Percentiles rank a stretch among this genome's conserved stretches.
Evolutionary conservation across 35 echinoderm and acorn worm species (phyloP).

Genomic region (Hemicentrotus pulcherrimus): DNA sequence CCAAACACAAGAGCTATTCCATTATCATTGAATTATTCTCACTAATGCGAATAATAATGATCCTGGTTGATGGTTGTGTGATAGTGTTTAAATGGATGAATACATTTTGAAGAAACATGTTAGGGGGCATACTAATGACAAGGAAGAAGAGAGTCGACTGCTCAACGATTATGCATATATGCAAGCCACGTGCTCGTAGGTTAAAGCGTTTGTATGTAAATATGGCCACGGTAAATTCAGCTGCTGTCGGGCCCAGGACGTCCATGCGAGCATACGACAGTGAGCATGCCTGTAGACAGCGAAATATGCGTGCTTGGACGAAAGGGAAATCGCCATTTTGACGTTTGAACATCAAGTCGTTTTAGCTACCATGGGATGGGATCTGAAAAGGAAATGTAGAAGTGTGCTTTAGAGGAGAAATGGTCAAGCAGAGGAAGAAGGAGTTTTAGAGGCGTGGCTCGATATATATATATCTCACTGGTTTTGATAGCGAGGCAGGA

Average conservation of each 20-base stretch:
- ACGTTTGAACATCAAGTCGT: background rate
- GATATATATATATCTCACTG: background rate
- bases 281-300: background rate
- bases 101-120: background rate
- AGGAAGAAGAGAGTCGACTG: background rate
- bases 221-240: constrained; percentile 43
- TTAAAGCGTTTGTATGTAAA: constrained; percentile 35
- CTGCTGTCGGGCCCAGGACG: background rate
- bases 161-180: constrained; percentile 30
- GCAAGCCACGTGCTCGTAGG: background rate
- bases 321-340: background rate
- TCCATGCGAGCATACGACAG: background rate
- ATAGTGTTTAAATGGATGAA: background rate
- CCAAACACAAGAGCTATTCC: background rate
- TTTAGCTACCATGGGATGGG: background rate
- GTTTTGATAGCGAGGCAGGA: background rate
- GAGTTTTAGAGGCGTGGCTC: background rate
- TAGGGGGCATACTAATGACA: background rate
- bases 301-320: background rate
- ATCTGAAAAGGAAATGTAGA: background rate
- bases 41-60: background rate
- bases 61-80: background rate
- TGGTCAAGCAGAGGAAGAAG: background rate
- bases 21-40: background rate
- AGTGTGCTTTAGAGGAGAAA: background rate